Evolutionary conservation across 2,888 invertebrate species (phyloP).

Genomic region (Epirrhoe tristata): DNA sequence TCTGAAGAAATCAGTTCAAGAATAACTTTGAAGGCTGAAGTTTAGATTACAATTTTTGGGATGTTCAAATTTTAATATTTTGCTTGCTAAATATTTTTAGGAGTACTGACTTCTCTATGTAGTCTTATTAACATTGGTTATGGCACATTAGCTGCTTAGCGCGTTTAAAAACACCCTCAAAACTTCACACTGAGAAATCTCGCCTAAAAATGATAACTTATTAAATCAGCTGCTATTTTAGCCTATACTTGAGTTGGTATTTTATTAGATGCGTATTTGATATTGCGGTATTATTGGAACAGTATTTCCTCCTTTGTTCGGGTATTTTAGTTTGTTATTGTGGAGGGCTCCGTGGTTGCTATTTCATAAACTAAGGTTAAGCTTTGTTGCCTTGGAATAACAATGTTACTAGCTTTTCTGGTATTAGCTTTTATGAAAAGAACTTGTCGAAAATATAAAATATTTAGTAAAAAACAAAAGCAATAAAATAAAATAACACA

Average conservation of each 20-base stretch:
- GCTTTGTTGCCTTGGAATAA: not conserved
- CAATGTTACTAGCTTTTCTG: not conserved
- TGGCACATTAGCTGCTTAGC: too few relatives aligned
- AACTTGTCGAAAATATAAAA: not conserved
- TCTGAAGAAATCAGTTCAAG: too few relatives aligned
- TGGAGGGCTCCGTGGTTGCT: not conserved
- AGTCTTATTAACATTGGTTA: too few relatives aligned
- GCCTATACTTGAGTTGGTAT: constrained; percentile 12
- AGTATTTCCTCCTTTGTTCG: constrained; percentile 17
- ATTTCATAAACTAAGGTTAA: not conserved
- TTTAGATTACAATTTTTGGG: too few relatives aligned
- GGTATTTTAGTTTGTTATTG: constrained; percentile 6
- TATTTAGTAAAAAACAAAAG: too few relatives aligned
- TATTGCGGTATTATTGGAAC: constrained; percentile 21
- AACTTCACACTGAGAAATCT: not conserved
- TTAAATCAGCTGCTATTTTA: not conserved
- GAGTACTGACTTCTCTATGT: too few relatives aligned
- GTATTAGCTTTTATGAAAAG: not conserved
- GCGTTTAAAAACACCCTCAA: too few relatives aligned
- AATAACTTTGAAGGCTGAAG: too few relatives aligned
- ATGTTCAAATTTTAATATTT: too few relatives aligned
- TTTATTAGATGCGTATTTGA: constrained; percentile 26
- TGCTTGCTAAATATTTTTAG: too few relatives aligned
- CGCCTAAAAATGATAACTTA: not conserved
- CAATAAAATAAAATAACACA: too few relatives aligned